A percentile compares a stretch with the other conserved stretches of the same genome.
Conservation (phyloP, 2,888 invertebrate species). For the Eupithecia insigniata region DNA sequence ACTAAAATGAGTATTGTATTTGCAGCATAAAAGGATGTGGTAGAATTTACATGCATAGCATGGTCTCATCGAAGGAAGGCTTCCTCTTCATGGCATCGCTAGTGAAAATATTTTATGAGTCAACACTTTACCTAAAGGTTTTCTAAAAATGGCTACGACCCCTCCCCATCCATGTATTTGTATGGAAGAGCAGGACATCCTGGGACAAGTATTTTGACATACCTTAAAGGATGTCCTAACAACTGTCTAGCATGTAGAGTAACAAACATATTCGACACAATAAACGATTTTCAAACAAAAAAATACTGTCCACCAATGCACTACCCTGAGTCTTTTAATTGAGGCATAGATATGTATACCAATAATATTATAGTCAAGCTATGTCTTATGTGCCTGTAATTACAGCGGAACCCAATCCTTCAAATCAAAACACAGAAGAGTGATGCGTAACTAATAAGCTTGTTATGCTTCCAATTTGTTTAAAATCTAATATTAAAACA, state of each 20-base stretch:
- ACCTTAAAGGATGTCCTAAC: too few relatives aligned
- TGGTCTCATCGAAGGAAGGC: slow-evolving; percentile 43
- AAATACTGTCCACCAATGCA: too few relatives aligned
- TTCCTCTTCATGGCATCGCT: slow-evolving; percentile 37
- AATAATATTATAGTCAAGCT: too few relatives aligned
- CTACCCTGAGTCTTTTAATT: neutral
- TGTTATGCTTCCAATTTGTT: neutral
- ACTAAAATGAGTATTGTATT: slow-evolving; percentile 62
- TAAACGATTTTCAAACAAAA: too few relatives aligned
- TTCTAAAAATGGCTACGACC: neutral
- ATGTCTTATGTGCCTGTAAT: neutral
- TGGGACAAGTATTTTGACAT: too few relatives aligned
- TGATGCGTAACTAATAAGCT: neutral
- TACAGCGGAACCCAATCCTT: neutral
- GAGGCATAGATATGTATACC: neutral
- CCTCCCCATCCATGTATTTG: too few relatives aligned
- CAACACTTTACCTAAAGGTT: neutral
- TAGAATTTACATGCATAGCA: slow-evolving; percentile 74
- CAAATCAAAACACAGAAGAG: neutral
- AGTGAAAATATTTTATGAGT: slow-evolving; percentile 42
- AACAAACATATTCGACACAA: too few relatives aligned
- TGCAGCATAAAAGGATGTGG: slow-evolving; percentile 73
- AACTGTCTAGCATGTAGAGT: too few relatives aligned
- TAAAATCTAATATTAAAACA: slow-evolving; percentile 1
- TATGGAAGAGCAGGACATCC: too few relatives aligned